Base-by-base conservation (phyloP, 35 echinoderm and acorn worm genomes). In the Apostichopus parvimensis region DNA sequence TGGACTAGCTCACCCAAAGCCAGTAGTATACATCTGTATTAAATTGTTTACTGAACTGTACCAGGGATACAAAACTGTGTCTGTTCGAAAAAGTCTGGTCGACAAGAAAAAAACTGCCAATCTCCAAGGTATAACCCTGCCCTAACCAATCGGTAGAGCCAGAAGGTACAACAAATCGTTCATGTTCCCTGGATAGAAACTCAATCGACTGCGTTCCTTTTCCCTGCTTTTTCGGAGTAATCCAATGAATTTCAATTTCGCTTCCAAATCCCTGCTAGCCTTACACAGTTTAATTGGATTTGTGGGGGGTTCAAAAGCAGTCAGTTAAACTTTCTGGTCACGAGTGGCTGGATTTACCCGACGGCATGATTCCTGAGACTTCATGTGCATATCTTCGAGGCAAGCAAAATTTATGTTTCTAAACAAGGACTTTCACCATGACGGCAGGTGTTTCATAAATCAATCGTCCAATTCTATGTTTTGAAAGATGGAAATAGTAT, bases 161-260 rank as follows among this genome's bases (percentile, higher is more conserved):
- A 17, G 9, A 66, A 9, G 9, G 62, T 66, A 66, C 62, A 9
- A 17, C 15, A 66, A 66, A 66, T 1, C 5, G 15, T 66, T 66
- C 62, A 66, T 66, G 9, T 17, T 66, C 62, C 34, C 15, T 66
- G 62, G 62, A 54, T 54, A 54, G 79, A 82, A 82, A 82, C 79
- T 82, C 24, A 82, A 82, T 82, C 79, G 15, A 13, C 54, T 82
- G 54, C 79, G 52, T 45, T 45, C 34, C 34, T 45, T 45, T 45
- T 45, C 34, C 34, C 34, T 45, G 79, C 28, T 54, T 52, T 82
- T 17, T 82, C 34, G 11, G 15, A 54, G 24, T 82, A 82, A 82
- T 82, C 79, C 79, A 82, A 82, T 82, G 79, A 82, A 82, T 82
- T 82, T 82, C 79, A 82, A 82, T 82, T 82, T 82, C 14, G 54